Conservation (phyloP, 2,888 invertebrate genomes). For the Panopea generosa region DNA sequence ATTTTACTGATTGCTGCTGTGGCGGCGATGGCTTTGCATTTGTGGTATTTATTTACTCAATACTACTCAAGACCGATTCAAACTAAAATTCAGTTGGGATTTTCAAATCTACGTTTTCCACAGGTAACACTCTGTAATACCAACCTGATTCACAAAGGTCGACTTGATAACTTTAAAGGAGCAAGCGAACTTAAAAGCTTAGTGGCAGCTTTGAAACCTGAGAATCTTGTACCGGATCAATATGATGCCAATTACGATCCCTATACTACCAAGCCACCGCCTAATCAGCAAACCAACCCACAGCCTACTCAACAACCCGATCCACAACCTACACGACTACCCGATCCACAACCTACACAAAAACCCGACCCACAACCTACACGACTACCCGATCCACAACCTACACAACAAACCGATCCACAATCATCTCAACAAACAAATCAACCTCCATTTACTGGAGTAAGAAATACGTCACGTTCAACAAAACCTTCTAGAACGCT, state of each 20-base stretch:
- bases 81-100: slow-evolving; percentile 56
- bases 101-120: slow-evolving; percentile 53
- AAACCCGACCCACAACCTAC: background rate
- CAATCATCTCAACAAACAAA: background rate
- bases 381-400: background rate
- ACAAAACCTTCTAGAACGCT: too few species aligned
- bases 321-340: background rate
- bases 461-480: too few species aligned
- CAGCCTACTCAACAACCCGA: slow-evolving; percentile 6
- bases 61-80: slow-evolving; percentile 62
- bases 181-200: slow-evolving; percentile 31
- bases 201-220: slow-evolving; percentile 32
- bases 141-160: slow-evolving; percentile 45
- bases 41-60: slow-evolving; percentile 61
- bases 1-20: slow-evolving; percentile 56
- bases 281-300: background rate
- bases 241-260: slow-evolving; percentile 35
- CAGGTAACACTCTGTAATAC: slow-evolving; percentile 67
- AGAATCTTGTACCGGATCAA: slow-evolving; percentile 48
- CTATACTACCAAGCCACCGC: background rate
- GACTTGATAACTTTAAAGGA: slow-evolving; percentile 19
- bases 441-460: too few species aligned
- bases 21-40: slow-evolving; percentile 62
- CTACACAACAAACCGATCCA: background rate
- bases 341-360: background rate